These are phyloP conservation scores for Eublepharis macularius DNA, from an alignment of 2,113 vertebrate genomes.

Conservation along the genomic window DNA sequence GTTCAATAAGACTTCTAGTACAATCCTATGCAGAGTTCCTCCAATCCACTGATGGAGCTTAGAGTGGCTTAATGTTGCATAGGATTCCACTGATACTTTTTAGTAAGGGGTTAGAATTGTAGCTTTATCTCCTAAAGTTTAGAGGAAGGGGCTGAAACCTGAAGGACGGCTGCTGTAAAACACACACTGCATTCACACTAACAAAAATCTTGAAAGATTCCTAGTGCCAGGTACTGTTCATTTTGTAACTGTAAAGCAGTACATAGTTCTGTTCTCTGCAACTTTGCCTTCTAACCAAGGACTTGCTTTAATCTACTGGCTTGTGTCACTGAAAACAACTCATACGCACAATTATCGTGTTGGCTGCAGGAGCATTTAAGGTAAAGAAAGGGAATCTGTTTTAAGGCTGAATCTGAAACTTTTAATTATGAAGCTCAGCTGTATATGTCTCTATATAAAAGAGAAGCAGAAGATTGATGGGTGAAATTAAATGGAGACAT, in stretches of 20 bases:
- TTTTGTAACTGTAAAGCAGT: background rate
- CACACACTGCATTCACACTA: background rate
- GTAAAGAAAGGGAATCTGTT: background rate
- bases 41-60: too few relatives aligned
- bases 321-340: background rate
- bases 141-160: background rate
- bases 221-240: background rate
- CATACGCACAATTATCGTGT: background rate
- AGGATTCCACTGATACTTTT: too few relatives aligned
- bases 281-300: background rate
- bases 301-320: background rate
- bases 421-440: background rate
- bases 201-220: background rate
- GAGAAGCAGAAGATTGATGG: constrained; percentile 65
- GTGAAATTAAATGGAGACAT: constrained; percentile 69
- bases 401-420: background rate
- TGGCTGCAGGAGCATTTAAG: background rate
- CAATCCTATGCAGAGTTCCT: too few relatives aligned
- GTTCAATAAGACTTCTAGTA: too few relatives aligned
- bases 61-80: too few relatives aligned
- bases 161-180: background rate
- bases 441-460: constrained; percentile 50
- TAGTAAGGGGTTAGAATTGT: too few relatives aligned
- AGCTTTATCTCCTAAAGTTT: background rate
- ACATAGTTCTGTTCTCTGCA: background rate